Percentiles rank a stretch among this genome's conserved stretches.
phyloP scores from a whole-genome alignment of 2,888 invertebrate species.

The Calliphora vomitoria region DNA sequence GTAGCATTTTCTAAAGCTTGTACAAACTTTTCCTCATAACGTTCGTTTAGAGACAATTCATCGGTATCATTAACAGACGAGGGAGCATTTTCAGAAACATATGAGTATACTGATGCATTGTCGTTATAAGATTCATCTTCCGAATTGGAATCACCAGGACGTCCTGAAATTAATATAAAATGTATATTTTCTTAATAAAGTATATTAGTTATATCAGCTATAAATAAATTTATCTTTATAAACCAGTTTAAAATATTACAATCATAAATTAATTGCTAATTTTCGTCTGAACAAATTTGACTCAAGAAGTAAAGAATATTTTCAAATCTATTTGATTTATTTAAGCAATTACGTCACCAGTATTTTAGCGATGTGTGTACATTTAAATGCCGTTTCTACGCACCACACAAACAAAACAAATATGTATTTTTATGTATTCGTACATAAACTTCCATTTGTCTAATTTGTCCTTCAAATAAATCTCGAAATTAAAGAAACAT shows the following conservation, averaged over 20 bases:
- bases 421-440: too few species aligned
- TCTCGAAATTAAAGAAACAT: too few species aligned
- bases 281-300: too few species aligned
- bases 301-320: too few species aligned
- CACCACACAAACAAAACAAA: too few species aligned
- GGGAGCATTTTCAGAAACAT: conserved; percentile 89
- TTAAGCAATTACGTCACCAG: too few species aligned
- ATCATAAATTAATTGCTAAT: too few species aligned
- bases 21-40: conserved; percentile 94
- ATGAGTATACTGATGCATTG: conserved; percentile 92
- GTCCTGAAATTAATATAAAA: conserved; percentile 78
- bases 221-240: too few species aligned
- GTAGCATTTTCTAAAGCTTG: conserved; percentile 94
- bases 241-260: too few species aligned
- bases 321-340: too few species aligned
- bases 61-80: conserved; percentile 87
- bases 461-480: neutral
- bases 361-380: too few species aligned
- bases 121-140: conserved; percentile 92
- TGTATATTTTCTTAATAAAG: neutral
- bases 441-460: neutral
- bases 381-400: too few species aligned
- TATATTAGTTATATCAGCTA: neutral
- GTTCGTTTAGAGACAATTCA: conserved; percentile 87
- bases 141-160: conserved; percentile 87